Conservation (phyloP, 2,113 vertebrate species). For the Cariama cristata region DNA sequence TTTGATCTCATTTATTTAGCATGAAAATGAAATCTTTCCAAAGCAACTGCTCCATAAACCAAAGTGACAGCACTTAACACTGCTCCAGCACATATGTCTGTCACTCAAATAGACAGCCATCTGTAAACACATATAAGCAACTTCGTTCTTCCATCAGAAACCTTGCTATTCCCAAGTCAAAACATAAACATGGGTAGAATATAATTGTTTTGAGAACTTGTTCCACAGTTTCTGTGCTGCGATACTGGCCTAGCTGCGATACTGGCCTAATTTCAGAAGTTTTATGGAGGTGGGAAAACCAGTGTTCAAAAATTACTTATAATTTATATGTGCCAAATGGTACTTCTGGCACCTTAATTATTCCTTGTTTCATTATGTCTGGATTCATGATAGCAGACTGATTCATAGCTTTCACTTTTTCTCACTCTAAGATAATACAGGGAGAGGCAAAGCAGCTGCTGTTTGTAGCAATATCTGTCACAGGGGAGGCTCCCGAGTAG, state of each 20-base stretch:
- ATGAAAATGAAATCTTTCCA: background rate
- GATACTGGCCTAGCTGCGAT: background rate
- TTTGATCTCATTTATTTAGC: slow-evolving; percentile 4
- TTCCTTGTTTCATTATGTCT: slow-evolving; percentile 14
- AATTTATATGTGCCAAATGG: slow-evolving; percentile 34
- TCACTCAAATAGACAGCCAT: background rate
- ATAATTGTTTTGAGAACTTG: background rate
- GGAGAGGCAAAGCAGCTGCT: slow-evolving; percentile 7
- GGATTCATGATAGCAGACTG: background rate
- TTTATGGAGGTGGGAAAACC: background rate
- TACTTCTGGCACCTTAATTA: slow-evolving; percentile 15
- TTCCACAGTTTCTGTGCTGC: background rate
- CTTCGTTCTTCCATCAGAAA: slow-evolving; percentile 5
- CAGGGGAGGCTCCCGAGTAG: background rate
- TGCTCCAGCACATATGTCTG: slow-evolving; percentile 1
- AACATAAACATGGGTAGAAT: background rate
- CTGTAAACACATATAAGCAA: background rate
- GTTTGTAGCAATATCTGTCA: background rate
- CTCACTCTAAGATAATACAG: background rate
- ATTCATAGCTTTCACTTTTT: background rate
- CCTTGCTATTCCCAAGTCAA: background rate
- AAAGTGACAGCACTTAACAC: background rate
- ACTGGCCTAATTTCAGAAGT: background rate
- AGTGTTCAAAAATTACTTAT: background rate
- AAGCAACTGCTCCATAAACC: background rate